Conservation (phyloP, 2,113 vertebrate genomes). For the Edolisoma coerulescens region DNA sequence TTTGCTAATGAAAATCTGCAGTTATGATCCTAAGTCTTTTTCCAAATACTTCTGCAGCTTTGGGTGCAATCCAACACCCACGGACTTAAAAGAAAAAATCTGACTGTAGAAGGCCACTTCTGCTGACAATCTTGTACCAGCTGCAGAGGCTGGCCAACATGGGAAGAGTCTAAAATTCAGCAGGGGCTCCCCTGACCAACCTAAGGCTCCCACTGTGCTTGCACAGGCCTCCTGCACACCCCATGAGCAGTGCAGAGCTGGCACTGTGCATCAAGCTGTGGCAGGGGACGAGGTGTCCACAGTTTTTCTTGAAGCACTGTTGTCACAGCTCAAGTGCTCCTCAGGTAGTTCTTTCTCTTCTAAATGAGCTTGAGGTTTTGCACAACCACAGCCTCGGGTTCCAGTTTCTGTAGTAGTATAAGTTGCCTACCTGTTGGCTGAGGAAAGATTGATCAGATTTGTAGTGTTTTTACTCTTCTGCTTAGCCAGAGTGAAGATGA, state of each 20-base stretch:
- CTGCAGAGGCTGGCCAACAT: neutral
- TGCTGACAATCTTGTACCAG: neutral
- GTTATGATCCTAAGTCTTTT: neutral
- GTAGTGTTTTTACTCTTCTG: neutral
- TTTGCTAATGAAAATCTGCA: conserved; percentile 42
- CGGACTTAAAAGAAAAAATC: neutral
- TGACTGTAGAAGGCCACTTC: neutral
- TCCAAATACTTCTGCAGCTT: neutral
- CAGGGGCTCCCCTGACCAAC: neutral
- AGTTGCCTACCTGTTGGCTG: neutral
- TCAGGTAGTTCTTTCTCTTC: neutral
- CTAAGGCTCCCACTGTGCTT: rapidly evolving
- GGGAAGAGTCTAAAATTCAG: neutral
- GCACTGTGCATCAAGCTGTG: neutral
- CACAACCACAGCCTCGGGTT: neutral
- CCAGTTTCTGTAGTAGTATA: neutral
- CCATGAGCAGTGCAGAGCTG: neutral
- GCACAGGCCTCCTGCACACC: rapidly evolving
- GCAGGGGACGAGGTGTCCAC: rapidly evolving
- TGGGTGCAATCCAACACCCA: neutral
- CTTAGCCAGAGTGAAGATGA: neutral
- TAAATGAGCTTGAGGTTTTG: neutral
- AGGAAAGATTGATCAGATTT: neutral
- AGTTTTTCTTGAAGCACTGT: neutral
- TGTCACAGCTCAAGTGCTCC: neutral